Conservation (phyloP, 2,113 vertebrate species). For the Eulemur macaco region DNA sequence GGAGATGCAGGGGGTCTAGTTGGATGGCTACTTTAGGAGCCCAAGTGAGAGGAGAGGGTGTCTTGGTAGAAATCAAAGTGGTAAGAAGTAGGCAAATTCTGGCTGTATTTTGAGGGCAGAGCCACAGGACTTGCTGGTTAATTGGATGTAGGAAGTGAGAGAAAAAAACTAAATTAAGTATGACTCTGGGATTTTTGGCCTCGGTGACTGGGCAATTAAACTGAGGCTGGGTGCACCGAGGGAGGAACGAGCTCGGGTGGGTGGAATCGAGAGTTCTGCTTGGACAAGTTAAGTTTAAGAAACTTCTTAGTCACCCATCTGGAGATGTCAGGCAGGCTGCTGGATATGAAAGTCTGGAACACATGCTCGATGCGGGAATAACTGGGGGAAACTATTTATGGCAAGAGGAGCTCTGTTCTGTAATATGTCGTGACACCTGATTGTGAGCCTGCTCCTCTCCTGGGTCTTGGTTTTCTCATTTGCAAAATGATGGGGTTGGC, state of each 20-base stretch:
- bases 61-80: neutral
- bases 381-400: neutral
- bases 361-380: neutral
- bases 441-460: neutral
- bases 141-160: neutral
- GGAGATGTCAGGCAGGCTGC: neutral
- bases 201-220: neutral
- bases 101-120: neutral
- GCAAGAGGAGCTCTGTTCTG: neutral
- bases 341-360: neutral
- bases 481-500: neutral
- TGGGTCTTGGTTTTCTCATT: neutral
- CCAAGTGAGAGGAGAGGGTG: neutral
- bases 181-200: neutral
- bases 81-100: neutral
- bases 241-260: neutral
- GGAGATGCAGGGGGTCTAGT: neutral
- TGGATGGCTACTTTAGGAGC: accelerated
- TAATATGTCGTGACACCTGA: neutral
- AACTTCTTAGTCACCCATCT: neutral
- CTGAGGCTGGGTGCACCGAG: neutral
- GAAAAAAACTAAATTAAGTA: neutral
- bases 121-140: neutral
- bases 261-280: neutral
- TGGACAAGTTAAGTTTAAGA: neutral